Evolutionary conservation across 2,797 vertebrate species (phyloP).

Genomic region (Cyclura pinguis): DNA sequence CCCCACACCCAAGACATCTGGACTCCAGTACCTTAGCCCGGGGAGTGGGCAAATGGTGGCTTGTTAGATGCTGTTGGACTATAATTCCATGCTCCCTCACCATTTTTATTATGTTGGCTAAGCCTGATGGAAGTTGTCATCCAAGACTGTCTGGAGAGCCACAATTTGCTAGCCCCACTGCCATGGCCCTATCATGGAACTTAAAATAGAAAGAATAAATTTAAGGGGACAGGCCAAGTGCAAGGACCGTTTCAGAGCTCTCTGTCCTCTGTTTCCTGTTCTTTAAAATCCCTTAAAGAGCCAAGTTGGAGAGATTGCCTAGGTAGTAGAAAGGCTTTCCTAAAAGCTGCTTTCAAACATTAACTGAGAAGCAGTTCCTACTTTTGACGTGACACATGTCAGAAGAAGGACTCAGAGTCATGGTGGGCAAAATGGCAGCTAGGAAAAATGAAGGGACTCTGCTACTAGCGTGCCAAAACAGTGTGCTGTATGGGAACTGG

Average conservation of each 20-base stretch:
- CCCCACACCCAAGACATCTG: neutral
- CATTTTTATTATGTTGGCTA: neutral
- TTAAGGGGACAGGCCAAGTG: neutral
- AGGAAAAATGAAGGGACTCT: neutral
- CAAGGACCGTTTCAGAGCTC: neutral
- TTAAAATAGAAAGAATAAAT: neutral
- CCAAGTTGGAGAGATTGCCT: neutral
- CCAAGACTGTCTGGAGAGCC: neutral
- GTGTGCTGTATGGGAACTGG: neutral
- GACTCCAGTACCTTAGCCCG: neutral
- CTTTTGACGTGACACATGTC: neutral
- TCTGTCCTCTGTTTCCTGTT: no score
- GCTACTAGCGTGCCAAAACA: neutral
- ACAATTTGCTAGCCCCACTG: neutral
- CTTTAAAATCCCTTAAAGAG: neutral
- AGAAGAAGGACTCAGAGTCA: neutral
- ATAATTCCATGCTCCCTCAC: neutral
- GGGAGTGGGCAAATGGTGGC: neutral
- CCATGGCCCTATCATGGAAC: neutral
- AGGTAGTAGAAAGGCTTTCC: neutral
- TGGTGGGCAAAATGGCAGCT: neutral
- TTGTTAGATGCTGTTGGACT: neutral
- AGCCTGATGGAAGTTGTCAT: neutral
- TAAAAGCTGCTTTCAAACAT: neutral
- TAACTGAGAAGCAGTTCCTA: neutral